Conservation (phyloP, 1,140 invertebrate species). For the Periplaneta americana region DNA sequence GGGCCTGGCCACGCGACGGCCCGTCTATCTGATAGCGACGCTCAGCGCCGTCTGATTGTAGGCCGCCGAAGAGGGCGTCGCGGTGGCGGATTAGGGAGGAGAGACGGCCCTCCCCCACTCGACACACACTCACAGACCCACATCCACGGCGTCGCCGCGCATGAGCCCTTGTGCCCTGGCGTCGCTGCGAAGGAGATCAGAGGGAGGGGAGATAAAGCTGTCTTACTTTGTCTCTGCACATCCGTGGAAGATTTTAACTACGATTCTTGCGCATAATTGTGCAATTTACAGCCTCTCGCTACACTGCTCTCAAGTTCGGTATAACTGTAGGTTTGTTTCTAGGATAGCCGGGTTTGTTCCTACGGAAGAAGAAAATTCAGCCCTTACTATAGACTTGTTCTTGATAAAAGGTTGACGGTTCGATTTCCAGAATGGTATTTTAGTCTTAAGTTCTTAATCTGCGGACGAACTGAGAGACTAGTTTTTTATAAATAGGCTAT, state of each 20-base stretch:
- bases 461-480: too few species aligned
- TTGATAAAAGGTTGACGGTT: too few species aligned
- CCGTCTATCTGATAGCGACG: background rate
- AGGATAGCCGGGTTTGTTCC: too few species aligned
- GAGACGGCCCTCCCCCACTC: background rate
- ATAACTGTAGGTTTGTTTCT: too few species aligned
- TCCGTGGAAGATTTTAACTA: background rate
- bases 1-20: background rate
- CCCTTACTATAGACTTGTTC: too few species aligned
- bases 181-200: background rate
- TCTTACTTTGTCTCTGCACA: background rate
- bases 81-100: background rate
- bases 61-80: background rate
- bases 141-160: background rate
- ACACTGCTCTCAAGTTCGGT: too few species aligned
- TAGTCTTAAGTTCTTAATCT: too few species aligned
- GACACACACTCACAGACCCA: background rate
- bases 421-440: too few species aligned
- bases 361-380: too few species aligned
- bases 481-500: too few species aligned
- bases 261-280: background rate
- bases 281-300: too few species aligned
- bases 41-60: background rate
- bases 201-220: background rate
- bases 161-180: background rate